phyloP scores from a whole-genome alignment of 2,797 vertebrate species.

The Eremophila alpestris region DNA sequence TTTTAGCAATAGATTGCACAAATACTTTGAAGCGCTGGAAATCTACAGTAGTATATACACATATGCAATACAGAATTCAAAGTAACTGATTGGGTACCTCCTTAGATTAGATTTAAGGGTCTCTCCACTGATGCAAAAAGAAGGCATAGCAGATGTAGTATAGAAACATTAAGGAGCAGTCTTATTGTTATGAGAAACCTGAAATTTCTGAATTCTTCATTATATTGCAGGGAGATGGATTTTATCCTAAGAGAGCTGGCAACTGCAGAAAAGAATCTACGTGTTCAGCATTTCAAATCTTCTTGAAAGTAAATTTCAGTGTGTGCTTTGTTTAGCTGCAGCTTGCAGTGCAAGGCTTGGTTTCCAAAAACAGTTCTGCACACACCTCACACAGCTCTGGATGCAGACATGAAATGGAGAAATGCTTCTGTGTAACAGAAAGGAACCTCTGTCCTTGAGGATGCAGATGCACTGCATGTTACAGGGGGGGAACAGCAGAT shows the following conservation, averaged over 20 bases:
- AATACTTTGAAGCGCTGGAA: conserved; percentile 40
- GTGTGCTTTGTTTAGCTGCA: neutral
- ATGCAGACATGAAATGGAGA: neutral
- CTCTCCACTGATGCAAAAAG: conserved; percentile 34
- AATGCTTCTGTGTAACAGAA: neutral
- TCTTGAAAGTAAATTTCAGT: neutral
- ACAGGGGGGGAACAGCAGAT: neutral
- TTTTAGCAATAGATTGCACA: conserved; percentile 59
- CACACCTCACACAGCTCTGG: neutral
- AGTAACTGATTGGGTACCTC: neutral
- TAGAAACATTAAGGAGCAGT: neutral
- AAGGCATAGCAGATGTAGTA: neutral
- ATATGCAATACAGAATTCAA: conserved; percentile 15
- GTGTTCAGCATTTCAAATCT: conserved; percentile 35
- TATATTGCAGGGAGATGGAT: conserved; percentile 15
- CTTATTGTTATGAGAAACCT: conserved; percentile 23
- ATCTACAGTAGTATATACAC: neutral
- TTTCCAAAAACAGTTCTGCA: neutral
- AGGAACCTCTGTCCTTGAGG: neutral
- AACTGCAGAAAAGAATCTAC: neutral
- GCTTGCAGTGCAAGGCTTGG: neutral
- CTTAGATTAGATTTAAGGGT: conserved; percentile 35
- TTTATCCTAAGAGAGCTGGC: conserved; percentile 14
- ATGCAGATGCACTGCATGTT: neutral
- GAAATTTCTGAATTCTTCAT: conserved; percentile 36